Evolutionary conservation across 2,888 invertebrate species (phyloP).

Genomic region (Sepiola atlantica): DNA sequence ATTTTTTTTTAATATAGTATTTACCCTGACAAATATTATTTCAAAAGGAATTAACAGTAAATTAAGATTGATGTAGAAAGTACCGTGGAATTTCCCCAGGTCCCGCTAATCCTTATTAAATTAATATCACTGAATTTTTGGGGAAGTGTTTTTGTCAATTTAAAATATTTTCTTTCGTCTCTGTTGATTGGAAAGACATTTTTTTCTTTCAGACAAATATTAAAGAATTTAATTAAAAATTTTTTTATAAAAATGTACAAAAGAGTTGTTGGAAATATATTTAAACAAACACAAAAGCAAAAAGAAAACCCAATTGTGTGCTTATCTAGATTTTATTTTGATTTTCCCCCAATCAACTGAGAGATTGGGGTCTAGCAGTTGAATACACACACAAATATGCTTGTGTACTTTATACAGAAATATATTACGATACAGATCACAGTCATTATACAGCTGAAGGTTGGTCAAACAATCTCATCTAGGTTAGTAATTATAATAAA

Average conservation of each 20-base stretch:
- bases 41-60: no score
- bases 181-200: neutral
- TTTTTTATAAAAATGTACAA: neutral
- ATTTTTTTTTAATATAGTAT: no score
- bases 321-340: slow-evolving; percentile 13
- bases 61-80: no score
- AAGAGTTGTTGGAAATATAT: neutral
- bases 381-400: neutral
- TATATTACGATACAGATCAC: slow-evolving; percentile 32
- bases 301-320: neutral
- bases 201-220: no score
- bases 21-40: no score
- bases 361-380: slow-evolving; percentile 11
- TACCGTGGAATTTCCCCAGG: no score
- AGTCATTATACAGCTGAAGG: neutral
- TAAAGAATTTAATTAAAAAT: neutral
- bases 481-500: neutral
- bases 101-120: no score
- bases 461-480: neutral
- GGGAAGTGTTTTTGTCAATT: neutral
- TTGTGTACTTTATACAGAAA: slow-evolving; percentile 15
- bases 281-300: neutral
- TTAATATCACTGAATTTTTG: no score
- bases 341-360: neutral
- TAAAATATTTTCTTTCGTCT: neutral